A percentile compares a stretch with the other conserved stretches of the same genome.
Conservation (phyloP, 1,140 invertebrate genomes). For the Oryctes rhinoceros region DNA sequence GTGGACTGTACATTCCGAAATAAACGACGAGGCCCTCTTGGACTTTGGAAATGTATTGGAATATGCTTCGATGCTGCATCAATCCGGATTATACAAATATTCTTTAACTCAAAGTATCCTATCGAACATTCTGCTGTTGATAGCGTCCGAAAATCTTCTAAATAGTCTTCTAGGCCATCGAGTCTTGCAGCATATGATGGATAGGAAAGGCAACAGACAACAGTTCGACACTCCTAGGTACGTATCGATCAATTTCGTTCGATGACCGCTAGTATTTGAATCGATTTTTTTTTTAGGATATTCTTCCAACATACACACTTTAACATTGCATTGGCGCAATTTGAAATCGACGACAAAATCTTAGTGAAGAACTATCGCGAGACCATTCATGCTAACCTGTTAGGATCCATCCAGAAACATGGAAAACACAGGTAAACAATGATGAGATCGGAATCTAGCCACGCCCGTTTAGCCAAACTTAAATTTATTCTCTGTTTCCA, state of each 20-base stretch:
- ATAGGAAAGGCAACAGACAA: conserved; percentile 63
- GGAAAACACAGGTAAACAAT: conserved; percentile 53
- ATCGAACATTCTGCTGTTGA: conserved; percentile 62
- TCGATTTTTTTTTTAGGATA: conserved; percentile 49
- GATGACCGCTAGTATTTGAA: neutral
- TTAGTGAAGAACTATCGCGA: conserved; percentile 64
- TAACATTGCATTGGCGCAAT: conserved; percentile 58
- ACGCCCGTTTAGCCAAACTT: neutral
- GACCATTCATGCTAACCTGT: conserved; percentile 62
- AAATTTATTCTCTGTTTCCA: no score
- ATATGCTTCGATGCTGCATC: conserved; percentile 62
- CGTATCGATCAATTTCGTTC: neutral
- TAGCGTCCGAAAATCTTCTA: conserved; percentile 60
- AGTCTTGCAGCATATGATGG: conserved; percentile 65
- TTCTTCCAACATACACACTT: conserved; percentile 64
- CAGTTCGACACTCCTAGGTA: conserved; percentile 63
- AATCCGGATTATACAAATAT: conserved; percentile 58
- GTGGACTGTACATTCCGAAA: conserved; percentile 56
- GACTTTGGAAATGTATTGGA: conserved; percentile 64
- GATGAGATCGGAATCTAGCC: neutral
- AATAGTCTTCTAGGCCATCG: conserved; percentile 65
- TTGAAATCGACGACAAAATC: conserved; percentile 61
- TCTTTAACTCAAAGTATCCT: conserved; percentile 62
- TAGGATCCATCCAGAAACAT: conserved; percentile 63
- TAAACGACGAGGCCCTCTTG: conserved; percentile 60